Evolutionary conservation across 2,797 vertebrate species (phyloP).

Genomic region (Sebastes matsubarae): DNA sequence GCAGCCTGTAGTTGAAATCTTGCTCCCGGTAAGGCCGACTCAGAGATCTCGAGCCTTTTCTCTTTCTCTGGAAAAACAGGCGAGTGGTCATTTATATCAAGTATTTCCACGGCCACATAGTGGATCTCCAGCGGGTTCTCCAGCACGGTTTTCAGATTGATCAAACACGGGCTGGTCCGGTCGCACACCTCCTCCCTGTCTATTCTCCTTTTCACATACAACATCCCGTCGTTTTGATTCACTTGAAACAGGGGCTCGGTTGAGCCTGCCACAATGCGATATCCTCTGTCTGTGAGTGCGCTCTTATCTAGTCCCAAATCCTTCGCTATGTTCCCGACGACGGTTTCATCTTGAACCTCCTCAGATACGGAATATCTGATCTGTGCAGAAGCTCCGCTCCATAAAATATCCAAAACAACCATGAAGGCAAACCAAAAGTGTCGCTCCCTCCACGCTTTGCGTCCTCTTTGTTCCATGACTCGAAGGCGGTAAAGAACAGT

Average conservation of each 20-base stretch:
- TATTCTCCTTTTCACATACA: conserved; percentile 67
- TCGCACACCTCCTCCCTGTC: conserved; percentile 78
- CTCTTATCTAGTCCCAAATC: conserved; percentile 79
- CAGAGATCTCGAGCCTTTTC: conserved; percentile 65
- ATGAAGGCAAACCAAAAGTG: conserved; percentile 55
- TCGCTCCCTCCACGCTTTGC: background rate
- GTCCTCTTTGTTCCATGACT: conserved; percentile 68
- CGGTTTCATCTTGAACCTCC: conserved; percentile 76
- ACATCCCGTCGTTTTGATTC: conserved; percentile 71
- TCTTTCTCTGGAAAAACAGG: conserved; percentile 73
- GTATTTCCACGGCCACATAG: conserved; percentile 67
- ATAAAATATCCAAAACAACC: conserved; percentile 59
- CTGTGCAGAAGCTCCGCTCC: conserved; percentile 59
- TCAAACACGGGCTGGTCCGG: conserved; percentile 57
- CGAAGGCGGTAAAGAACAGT: background rate
- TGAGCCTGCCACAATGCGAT: conserved; percentile 77
- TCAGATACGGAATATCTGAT: conserved; percentile 80
- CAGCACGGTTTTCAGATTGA: conserved; percentile 75
- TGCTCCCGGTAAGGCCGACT: conserved; percentile 70
- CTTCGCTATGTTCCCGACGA: conserved; percentile 82
- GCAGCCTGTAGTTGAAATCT: conserved; percentile 72
- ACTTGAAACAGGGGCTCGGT: conserved; percentile 65
- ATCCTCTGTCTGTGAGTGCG: conserved; percentile 66
- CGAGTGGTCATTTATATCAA: conserved; percentile 73
- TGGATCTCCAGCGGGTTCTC: conserved; percentile 79